phyloP scores from a whole-genome alignment of 2,113 vertebrate species.

The Sander vitreus region DNA sequence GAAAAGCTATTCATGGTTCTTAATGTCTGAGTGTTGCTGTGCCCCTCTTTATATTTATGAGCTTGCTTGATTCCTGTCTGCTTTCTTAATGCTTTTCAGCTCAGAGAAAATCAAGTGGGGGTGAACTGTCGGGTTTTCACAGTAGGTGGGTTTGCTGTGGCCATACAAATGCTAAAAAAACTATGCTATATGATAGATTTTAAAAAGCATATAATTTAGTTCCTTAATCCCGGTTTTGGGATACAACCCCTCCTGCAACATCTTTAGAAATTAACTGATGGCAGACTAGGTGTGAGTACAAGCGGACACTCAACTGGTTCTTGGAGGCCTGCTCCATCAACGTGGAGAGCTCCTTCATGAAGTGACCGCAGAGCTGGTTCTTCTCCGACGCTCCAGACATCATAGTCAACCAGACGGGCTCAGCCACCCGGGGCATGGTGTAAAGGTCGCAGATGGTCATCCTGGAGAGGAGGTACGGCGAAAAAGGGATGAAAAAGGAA shows the following conservation, averaged over 20 bases:
- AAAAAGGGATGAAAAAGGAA: conserved; percentile 48
- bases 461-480: conserved; percentile 81
- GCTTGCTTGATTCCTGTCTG: not conserved
- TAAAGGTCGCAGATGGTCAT: conserved; percentile 97
- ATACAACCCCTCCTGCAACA: not conserved
- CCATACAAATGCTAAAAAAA: not conserved
- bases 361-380: conserved; percentile 96
- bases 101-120: not conserved
- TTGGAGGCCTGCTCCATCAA: conserved; percentile 97
- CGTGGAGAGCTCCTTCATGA: conserved; percentile 96
- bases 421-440: conserved; percentile 96
- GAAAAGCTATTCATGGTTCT: not conserved
- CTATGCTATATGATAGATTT: not conserved
- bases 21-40: no score
- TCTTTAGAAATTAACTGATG: not conserved
- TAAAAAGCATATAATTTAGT: not conserved
- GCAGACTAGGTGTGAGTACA: not conserved
- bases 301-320: conserved; percentile 91
- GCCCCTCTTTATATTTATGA: not conserved
- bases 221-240: not conserved
- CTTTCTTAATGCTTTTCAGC: not conserved
- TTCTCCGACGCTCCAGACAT: conserved; percentile 95
- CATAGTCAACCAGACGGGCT: conserved; percentile 99
- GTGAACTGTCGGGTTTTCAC: not conserved
- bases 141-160: not conserved